Base-by-base conservation (phyloP, 2,797 vertebrate genomes). In the Lithobates sylvaticus region DNA sequence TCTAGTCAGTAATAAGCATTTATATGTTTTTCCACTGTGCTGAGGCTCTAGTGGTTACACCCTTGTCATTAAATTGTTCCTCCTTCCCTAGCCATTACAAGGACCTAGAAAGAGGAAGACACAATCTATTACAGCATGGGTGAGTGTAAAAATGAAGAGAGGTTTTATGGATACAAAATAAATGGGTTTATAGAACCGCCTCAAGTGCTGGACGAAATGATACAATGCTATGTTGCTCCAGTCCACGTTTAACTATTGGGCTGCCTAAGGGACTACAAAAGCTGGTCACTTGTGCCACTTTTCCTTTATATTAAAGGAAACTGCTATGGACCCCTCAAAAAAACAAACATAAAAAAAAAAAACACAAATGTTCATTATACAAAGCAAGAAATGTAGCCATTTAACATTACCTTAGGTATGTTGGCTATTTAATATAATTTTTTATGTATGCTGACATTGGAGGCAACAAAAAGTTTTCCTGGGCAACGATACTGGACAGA, bases 21-120 rank as follows among this genome's bases (percentile, higher is more conserved):
- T 78, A 67, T 76, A 80, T 74, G 76, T 79, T 83, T 67, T 80
- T 86, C 64, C 47, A 7, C 78, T 44, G 61, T 70, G 61, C 72
- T 70, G 32, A 76, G 78, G 72, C 47, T 75, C 64, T 68, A 32
- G 61, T 81, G 78, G 78, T 81, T 81, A 86, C 70, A 84, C 86
- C 86, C 86, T 79, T 70, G 71, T 80, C 77, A 84, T 87, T 76
- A 83, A 86, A 81, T 76, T 70, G 78, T 70, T 76, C 78, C 73
- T 87, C 68, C 74, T 78, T 78, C 85, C 78, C 36, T 54, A 71
- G 72, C 67, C 58, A 74, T 87, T 78, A 84, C 39, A 70, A 50
- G 86, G 76, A 71, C 50, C 81, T 44, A 79, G 86, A 75, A 69
- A 65, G 74, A 68, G 50, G 36, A 67, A 83, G 85, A 61, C 34